Base-by-base conservation (phyloP, 2,113 vertebrate genomes). In the Epinephelus fuscoguttatus region DNA sequence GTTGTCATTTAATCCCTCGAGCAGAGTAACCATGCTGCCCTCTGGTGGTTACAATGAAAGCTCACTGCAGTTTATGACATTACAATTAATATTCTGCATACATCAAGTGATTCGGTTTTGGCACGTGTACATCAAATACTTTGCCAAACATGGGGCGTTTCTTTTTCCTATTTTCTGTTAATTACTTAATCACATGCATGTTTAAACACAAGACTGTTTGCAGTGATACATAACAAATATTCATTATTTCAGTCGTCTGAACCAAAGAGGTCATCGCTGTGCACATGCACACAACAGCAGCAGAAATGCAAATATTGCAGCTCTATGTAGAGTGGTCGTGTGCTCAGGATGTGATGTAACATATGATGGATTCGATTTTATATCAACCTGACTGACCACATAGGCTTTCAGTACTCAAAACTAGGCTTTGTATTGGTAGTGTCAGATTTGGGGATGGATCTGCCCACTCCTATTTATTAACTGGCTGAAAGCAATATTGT, bases 21-120 rank as follows among this genome's bases (percentile, higher is more conserved):
- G 17, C 3, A 59, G 14, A 78, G 57, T 1, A 4, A 55, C 82
- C 52, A 61, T 77, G 61, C 77, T 89, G 87, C 80, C 84, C 74
- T 30, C 90, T 84, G 45, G 59, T 78, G 90, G 75, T 53, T 14
- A 37, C n/a, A 76, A 15, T 2, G 4, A 5, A 37, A 57, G 23
- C 17, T 30, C 23, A 15, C 6, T 27, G 23, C 10, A 49, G 52
- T 13, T 37, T 18, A 14, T n/a, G 2, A 40, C 4, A 13, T 14
- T 10, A 13, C 3, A 53, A 4, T 57, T 40, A 68, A 6, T 4
- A 69, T 13, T 17, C 9, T 10, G 27, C 59, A 33, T 18, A 61
- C 2, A 64, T 14, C 21, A 9, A 42, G 40, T 10, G 5, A 62
- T 5, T 37, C 4, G 37, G 19, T 42, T 14, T 27, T 59, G 23